These are phyloP conservation scores for Anseranas semipalmata DNA, from an alignment of 2,113 vertebrate genomes.

Conservation along the genomic window DNA sequence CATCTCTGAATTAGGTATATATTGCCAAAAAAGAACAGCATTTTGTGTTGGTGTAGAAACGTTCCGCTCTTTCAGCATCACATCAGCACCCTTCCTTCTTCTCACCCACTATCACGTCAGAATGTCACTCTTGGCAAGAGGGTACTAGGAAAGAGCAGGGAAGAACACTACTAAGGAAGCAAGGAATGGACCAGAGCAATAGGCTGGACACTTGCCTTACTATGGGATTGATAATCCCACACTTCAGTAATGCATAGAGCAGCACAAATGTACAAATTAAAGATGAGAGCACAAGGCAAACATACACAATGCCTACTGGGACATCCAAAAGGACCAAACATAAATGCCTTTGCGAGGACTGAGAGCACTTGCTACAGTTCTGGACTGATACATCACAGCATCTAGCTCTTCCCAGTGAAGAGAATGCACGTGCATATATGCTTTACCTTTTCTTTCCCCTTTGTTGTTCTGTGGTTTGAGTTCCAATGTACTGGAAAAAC, in stretches of 20 bases:
- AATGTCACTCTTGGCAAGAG: background rate
- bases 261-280: background rate
- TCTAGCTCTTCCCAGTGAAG: background rate
- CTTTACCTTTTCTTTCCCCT: background rate
- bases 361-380: background rate
- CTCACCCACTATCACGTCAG: background rate
- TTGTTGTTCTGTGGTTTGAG: slow-evolving; percentile 64
- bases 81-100: background rate
- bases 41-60: background rate
- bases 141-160: background rate
- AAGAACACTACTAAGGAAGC: background rate
- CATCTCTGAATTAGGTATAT: background rate
- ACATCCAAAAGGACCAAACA: background rate
- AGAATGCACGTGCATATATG: background rate
- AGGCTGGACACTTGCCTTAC: background rate
- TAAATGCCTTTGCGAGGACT: background rate
- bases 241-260: background rate
- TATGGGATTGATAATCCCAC: background rate
- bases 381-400: background rate
- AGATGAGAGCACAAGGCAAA: background rate
- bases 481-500: slow-evolving; percentile 58
- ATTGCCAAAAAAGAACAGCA: background rate
- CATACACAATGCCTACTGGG: background rate
- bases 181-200: background rate
- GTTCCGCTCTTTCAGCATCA: background rate